Base-by-base conservation (phyloP, 2,888 invertebrate species). In the Dasypogon diadema region DNA sequence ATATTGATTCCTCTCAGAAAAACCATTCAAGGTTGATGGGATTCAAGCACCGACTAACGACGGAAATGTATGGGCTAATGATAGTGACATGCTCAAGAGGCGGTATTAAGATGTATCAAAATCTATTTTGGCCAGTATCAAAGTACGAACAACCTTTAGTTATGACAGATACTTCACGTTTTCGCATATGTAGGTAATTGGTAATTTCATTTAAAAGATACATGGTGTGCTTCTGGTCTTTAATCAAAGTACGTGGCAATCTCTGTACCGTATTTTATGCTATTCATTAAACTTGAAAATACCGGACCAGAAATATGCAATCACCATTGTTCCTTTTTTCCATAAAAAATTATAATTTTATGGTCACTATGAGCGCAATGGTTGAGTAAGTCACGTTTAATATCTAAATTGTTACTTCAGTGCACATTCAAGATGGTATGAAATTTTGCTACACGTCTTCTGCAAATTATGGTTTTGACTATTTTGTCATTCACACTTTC, bases 291-390 rank as follows among this genome's bases (percentile, higher is more conserved):
- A n/a, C n/a, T n/a, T n/a, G n/a, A n/a, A n/a, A n/a, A n/a, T n/a
- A n/a, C n/a, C n/a, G n/a, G n/a, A n/a, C n/a, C n/a, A n/a, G n/a
- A n/a, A n/a, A n/a, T n/a, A 65, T 46, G 42, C 65, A 30, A 34
- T 18, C 18, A 54, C n/a, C 18, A 18, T 70, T 37, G 54, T 70
- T 70, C 54, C 54, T 34, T 21, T 70, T 70, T n/a, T 51, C 54
- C 54, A 70, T 70, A 70, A 54, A 70, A 70, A 70, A 70, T 70
- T 70, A 51, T 54, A 70, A 70, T 70, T 70, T 70, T 70, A 51
- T 70, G 70, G 70, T 70, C 51, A 54, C 70, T 51, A 30, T 37
- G 54, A 54, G 51, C 70, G 54, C 30, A 54, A 54, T 37, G 34
- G 70, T 48, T 30, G 70, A 54, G 34, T 70, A 70, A 70, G 70